Conservation (phyloP, 2,113 vertebrate genomes). For the Hydropotes inermis region DNA sequence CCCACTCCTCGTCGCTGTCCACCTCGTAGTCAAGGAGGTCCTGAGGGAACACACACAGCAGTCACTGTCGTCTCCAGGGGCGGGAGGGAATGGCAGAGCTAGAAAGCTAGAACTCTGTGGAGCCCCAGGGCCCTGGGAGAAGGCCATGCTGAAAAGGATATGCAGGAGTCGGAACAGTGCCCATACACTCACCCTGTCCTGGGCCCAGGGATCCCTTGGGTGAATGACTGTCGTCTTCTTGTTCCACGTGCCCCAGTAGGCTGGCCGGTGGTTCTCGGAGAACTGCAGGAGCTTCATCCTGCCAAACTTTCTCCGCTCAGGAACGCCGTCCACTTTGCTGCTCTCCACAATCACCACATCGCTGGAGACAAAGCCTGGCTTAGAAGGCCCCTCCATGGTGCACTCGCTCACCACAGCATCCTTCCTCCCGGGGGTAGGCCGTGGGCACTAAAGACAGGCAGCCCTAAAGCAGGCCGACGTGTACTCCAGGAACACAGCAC, state of each 20-base stretch:
- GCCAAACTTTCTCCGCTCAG: constrained; percentile 86
- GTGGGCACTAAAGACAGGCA: background rate
- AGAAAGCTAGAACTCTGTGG: background rate
- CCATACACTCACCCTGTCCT: constrained; percentile 86
- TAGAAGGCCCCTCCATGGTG: background rate
- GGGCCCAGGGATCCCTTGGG: constrained; percentile 87
- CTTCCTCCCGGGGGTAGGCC: background rate
- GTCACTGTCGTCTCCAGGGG: background rate
- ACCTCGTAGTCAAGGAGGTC: constrained; percentile 94
- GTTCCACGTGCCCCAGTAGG: constrained; percentile 98
- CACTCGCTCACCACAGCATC: background rate
- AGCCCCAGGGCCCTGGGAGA: background rate
- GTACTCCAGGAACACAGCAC: background rate
- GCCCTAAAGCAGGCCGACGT: fast-evolving
- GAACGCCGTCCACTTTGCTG: constrained; percentile 78
- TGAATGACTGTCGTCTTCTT: constrained; percentile 85
- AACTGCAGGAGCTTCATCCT: constrained; percentile 97
- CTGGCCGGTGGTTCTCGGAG: constrained; percentile 93
- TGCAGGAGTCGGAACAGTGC: fast-evolving
- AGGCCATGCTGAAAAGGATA: background rate
- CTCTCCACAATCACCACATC: constrained; percentile 83
- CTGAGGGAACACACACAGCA: constrained; percentile 70
- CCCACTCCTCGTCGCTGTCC: constrained; percentile 99
- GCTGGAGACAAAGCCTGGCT: constrained; percentile 61
- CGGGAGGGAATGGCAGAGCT: background rate